A percentile compares a stretch with the other conserved stretches of the same genome.
phyloP scores from a whole-genome alignment of 2,113 vertebrate species.

The Pagrus major region DNA sequence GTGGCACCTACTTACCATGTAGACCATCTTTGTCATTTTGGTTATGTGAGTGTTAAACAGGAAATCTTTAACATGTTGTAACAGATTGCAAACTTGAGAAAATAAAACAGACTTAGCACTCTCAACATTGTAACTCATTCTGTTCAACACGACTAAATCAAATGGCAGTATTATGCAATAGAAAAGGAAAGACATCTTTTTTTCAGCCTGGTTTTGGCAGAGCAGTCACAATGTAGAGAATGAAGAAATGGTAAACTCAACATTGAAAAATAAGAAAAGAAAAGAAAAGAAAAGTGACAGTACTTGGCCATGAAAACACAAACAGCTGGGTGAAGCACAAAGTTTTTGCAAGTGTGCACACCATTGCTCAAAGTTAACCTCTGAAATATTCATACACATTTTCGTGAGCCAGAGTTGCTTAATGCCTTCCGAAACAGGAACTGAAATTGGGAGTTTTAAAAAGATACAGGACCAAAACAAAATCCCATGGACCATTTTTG shows the following conservation, averaged over 20 bases:
- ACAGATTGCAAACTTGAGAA: slow-evolving; percentile 40
- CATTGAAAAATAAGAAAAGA: slow-evolving; percentile 1
- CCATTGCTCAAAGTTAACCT: slow-evolving; percentile 58
- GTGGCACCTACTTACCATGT: slow-evolving; percentile 48
- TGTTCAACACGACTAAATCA: slow-evolving; percentile 74
- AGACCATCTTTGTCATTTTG: slow-evolving; percentile 70
- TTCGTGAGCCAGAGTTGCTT: slow-evolving; percentile 56
- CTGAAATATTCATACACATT: slow-evolving; percentile 74
- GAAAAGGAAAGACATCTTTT: slow-evolving; percentile 79
- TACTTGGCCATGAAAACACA: slow-evolving; percentile 54
- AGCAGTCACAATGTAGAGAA: slow-evolving; percentile 63
- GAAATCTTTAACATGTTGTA: slow-evolving; percentile 32
- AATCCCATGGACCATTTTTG: slow-evolving; percentile 60
- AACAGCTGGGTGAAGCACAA: slow-evolving; percentile 58
- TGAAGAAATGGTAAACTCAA: slow-evolving; percentile 49
- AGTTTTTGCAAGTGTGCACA: slow-evolving; percentile 61
- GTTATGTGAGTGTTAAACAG: slow-evolving; percentile 52
- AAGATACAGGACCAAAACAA: slow-evolving; percentile 46
- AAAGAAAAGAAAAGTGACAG: slow-evolving; percentile 23
- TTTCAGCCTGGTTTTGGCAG: slow-evolving; percentile 62
- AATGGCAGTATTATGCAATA: slow-evolving; percentile 80
- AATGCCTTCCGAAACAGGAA: slow-evolving; percentile 68
- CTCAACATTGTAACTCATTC: slow-evolving; percentile 73
- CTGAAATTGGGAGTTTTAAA: slow-evolving; percentile 45
- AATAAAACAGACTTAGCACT: slow-evolving; percentile 81